Conservation (phyloP, 1,140 invertebrate species). For the Drosophila erecta region DNA sequence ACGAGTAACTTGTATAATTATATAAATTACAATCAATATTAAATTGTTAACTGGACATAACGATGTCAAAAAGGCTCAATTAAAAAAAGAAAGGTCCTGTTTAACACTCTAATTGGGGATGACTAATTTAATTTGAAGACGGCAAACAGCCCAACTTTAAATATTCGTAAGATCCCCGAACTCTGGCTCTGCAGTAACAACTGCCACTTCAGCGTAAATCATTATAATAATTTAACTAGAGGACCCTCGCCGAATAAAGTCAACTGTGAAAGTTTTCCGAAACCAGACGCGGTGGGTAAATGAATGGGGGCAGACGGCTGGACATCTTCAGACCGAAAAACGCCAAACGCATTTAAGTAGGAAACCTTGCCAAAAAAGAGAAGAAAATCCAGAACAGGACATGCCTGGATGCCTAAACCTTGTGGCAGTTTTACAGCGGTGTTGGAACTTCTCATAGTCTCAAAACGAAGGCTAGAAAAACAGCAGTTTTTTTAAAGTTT, state of each 20-base stretch:
- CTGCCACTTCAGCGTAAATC: conserved; percentile 69
- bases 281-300: conserved; percentile 26
- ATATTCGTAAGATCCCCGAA: conserved; percentile 14
- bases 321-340: conserved; percentile 64
- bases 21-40: too few species aligned
- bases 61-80: not conserved
- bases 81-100: not conserved
- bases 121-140: not conserved
- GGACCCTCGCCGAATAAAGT: conserved; percentile 28
- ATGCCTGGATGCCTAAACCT: conserved; percentile 66
- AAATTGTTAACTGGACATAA: too few species aligned
- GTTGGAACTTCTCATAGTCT: conserved; percentile 14
- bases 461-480: conserved; percentile 6
- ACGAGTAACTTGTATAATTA: too few species aligned
- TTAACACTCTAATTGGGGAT: not conserved
- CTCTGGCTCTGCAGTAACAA: conserved; percentile 10
- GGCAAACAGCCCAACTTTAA: not conserved
- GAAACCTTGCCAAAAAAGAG: conserved; percentile 51
- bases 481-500: conserved; percentile 46
- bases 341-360: conserved; percentile 77
- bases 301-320: conserved; percentile 35
- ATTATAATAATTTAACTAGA: conserved; percentile 72
- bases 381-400: conserved; percentile 24
- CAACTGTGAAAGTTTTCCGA: conserved; percentile 62
- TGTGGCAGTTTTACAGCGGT: conserved; percentile 39